These are phyloP conservation scores for Stichopus horrens DNA, from an alignment of 53 echinoderm and acorn worm species.

Conservation along the genomic window DNA sequence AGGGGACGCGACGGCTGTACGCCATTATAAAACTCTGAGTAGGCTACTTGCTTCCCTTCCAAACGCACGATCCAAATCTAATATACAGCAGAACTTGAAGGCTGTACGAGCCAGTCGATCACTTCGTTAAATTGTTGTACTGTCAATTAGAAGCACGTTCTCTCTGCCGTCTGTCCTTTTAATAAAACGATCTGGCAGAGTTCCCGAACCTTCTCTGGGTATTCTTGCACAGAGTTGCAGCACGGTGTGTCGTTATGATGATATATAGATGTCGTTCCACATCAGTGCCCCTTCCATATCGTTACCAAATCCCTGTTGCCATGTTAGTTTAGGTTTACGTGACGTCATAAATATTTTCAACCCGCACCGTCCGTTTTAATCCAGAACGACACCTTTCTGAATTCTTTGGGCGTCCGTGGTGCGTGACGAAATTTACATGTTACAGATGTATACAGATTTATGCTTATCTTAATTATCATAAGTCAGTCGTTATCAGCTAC, in stretches of 20 bases:
- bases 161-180: neutral
- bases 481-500: too few species aligned
- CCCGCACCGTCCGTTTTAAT: neutral
- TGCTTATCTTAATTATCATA: too few species aligned
- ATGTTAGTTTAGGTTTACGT: conserved; percentile 20
- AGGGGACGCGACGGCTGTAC: conserved; percentile 34
- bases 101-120: neutral
- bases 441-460: neutral
- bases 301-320: neutral
- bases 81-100: too few species aligned
- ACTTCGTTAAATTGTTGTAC: neutral
- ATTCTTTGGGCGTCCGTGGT: neutral
- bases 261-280: conserved; percentile 19
- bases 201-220: neutral
- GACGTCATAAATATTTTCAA: conserved; percentile 35
- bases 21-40: neutral
- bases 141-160: neutral
- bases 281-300: conserved; percentile 12
- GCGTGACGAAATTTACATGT: neutral
- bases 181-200: neutral
- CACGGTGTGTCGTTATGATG: conserved; percentile 4
- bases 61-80: too few species aligned
- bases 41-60: too few species aligned
- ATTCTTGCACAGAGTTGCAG: neutral
- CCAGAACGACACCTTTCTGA: neutral